phyloP scores from a whole-genome alignment of 1,140 invertebrate genomes.

The Armadillidium nasatum region DNA sequence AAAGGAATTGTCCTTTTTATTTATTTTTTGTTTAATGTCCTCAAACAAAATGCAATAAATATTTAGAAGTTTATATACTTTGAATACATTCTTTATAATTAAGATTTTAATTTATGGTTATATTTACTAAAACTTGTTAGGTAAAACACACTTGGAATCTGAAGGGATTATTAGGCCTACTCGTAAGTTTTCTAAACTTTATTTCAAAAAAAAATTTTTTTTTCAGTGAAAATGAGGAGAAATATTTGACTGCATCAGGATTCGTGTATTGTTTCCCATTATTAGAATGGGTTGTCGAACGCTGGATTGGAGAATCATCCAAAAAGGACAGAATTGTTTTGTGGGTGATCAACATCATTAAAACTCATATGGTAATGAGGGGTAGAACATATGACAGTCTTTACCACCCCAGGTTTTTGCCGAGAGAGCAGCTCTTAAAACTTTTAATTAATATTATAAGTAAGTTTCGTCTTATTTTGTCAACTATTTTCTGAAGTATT shows the following conservation, averaged over 20 bases:
- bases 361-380: constrained; percentile 39
- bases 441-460: constrained; percentile 75
- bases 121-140: too few species aligned
- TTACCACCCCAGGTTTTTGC: constrained; percentile 69
- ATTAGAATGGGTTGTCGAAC: constrained; percentile 57
- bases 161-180: too few species aligned
- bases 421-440: constrained; percentile 72
- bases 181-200: too few species aligned
- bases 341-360: constrained; percentile 14
- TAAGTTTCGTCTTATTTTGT: constrained; percentile 47
- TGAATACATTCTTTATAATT: too few species aligned
- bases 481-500: constrained; percentile 29
- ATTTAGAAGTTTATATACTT: too few species aligned
- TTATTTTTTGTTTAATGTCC: too few species aligned
- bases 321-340: not conserved
- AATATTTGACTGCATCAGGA: constrained; percentile 61
- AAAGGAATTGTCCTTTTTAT: too few species aligned
- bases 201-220: too few species aligned
- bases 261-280: constrained; percentile 81
- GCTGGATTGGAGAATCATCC: not conserved
- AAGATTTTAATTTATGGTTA: too few species aligned
- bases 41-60: too few species aligned
- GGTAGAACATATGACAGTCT: constrained; percentile 48
- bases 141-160: too few species aligned
- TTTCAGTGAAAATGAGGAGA: constrained; percentile 30